Base-by-base conservation (phyloP, 2,888 invertebrate species). In the Synanthedon vespiformis region DNA sequence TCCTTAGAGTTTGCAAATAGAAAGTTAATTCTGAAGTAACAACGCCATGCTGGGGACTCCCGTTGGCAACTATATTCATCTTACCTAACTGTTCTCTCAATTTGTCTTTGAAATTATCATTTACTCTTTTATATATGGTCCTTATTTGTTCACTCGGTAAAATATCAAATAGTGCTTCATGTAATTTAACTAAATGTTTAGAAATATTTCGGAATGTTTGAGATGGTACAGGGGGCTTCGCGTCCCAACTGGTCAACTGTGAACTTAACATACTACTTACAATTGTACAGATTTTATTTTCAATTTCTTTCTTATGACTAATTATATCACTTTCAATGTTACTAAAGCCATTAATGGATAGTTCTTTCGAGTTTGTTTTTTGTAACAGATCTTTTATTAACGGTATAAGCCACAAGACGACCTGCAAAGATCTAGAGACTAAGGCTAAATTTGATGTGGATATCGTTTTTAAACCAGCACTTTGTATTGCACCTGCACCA, bases 11-110 rank as follows among this genome's bases (percentile, higher is more conserved):
- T 82, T 96, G 94, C 67, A 95, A 89, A 77, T 97, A 97, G 83
- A 96, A 96, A 57, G 95, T 94, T 68, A 96, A 82, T 85, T 97
- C 97, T 8, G 95, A 94, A 40, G 95, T 96, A n/a, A 97, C 96
- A 52, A 95, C 92, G 48, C 97, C 97, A 75, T 98, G 97, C 72
- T 97, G 96, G 2, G 98, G 98, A 50, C 97, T 97, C n/a, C 97
- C 97, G 84, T 98, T 96, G 63, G 96, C 97, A 54, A 93, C 92
- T 61, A 98, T 95, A 71, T 96, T 95, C 89, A 97, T 92, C 76
- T 92, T 93, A 3, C 91, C 73, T 61, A 98, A 86, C 72, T 96
- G 95, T 66, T 95, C 94, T 77, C 95, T 89, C 62, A 98, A 85
- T 72, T 94, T 93, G 61, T 92, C 92, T 83, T 96, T 96, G 72